Base-by-base conservation (phyloP, 2,113 vertebrate species). In the Indicator maculatus region DNA sequence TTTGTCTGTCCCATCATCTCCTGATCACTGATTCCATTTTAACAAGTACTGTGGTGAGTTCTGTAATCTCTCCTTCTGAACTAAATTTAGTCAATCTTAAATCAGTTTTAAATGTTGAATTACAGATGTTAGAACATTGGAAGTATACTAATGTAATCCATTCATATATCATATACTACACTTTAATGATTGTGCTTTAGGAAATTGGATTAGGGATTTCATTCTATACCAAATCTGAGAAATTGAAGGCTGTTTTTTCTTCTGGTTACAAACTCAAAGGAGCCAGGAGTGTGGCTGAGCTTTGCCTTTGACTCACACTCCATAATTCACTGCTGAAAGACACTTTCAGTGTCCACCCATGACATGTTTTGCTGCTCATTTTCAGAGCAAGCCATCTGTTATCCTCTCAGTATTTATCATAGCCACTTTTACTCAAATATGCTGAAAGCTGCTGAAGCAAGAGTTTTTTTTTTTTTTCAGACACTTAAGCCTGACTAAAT, bases 311-410 rank as follows among this genome's bases (percentile, higher is more conserved):
- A 78, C 52, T 88, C 23, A 3, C 0, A 0, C 83, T 83, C 20
- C 58, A 6, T 92, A 77, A 86, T 83, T 94, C 58, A 30, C 21
- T n/a, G 27, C 56, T 65, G 86, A 74, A 83, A 63, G 64, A 80
- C 39, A 41, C 39, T 86, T 90, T 63, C 41, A 53, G 16, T 39
- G 88, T 92, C 88, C 53, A 33, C 74, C 21, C 75, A 41, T 80
- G 90, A 38, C 30, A 1, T 16, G 31, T 90, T 91, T 82, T 87
- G 74, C 83, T 86, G 72, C 63, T 21, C 4, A 1, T 55, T 73
- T 86, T 82, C 88, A 86, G 76, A 92, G 60, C 81, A 76, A 83
- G 67, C 86, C 77, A 89, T 93, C 92, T 95, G 83, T 89, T 89
- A 45, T 6, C n/a, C 44, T 79, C 63, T 92, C 24, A 38, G 38